Percentiles rank a stretch among this genome's conserved stretches.
phyloP scores from a whole-genome alignment of 2,888 invertebrate species.

The Microdon myrmicae region DNA sequence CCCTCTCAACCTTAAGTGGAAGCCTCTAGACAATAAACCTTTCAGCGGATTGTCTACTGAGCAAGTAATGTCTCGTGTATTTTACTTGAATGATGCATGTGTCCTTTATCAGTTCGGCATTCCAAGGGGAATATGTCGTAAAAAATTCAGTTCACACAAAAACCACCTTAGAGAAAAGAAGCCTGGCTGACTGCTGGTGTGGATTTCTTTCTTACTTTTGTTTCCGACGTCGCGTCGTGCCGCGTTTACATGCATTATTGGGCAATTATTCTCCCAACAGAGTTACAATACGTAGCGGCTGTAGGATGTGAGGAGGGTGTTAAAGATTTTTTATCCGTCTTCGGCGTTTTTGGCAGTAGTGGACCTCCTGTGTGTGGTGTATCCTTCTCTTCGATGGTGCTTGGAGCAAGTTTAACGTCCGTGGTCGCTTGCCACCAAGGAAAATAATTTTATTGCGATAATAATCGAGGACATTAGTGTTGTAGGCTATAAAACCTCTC shows the following conservation, averaged over 20 bases:
- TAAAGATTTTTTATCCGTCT: neutral
- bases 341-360: constrained; percentile 12
- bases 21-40: constrained; percentile 16
- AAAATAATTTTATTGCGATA: constrained; percentile 48
- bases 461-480: constrained; percentile 51
- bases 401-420: too few relatives aligned
- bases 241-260: constrained; percentile 23
- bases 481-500: constrained; percentile 49
- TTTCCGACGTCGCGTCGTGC: constrained; percentile 3
- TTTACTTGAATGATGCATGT: constrained; percentile 17
- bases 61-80: neutral
- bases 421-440: constrained; percentile 14
- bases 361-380: constrained; percentile 18
- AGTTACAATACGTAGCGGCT: constrained; percentile 34
- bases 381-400: too few relatives aligned
- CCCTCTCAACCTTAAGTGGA: constrained; percentile 1
- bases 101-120: constrained; percentile 4
- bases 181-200: too few relatives aligned
- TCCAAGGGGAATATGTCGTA: constrained; percentile 13
- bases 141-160: constrained; percentile 5
- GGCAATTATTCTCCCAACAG: constrained; percentile 26
- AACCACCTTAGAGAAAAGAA: neutral
- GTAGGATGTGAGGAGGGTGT: neutral
- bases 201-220: too few relatives aligned
- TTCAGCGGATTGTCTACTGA: constrained; percentile 26